phyloP scores from a whole-genome alignment of 2,113 vertebrate species.

The Sisor rabdophorus region DNA sequence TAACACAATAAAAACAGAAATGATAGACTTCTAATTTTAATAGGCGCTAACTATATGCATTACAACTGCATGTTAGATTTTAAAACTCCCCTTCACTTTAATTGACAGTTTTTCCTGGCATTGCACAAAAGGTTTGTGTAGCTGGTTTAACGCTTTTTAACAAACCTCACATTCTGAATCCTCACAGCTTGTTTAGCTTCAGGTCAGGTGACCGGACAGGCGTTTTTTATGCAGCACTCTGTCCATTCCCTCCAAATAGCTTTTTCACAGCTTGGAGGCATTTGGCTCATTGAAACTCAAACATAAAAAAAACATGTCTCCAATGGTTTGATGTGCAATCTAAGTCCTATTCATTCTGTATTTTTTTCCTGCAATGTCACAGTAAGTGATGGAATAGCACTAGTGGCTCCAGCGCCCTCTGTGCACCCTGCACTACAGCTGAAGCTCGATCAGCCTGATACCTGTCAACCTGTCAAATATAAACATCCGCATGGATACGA shows the following conservation, averaged over 20 bases:
- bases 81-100: background rate
- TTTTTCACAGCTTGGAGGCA: conserved; percentile 8
- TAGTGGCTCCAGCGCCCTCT: conserved; percentile 19
- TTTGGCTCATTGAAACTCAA: background rate
- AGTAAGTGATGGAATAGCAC: conserved; percentile 30
- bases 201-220: background rate
- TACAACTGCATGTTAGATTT: background rate
- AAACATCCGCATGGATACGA: conserved; percentile 21
- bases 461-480: conserved; percentile 43
- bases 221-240: background rate
- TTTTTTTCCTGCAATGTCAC: conserved; percentile 18
- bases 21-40: too few relatives aligned
- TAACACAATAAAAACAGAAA: too few relatives aligned
- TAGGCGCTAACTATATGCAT: background rate
- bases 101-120: background rate
- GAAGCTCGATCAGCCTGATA: conserved; percentile 31
- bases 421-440: conserved; percentile 9
- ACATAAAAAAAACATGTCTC: background rate
- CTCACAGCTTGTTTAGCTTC: background rate
- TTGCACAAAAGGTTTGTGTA: conserved; percentile 1
- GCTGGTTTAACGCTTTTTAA: background rate
- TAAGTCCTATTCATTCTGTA: conserved; percentile 14
- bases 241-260: background rate
- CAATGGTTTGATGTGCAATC: conserved; percentile 6
- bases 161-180: background rate